phyloP scores from a whole-genome alignment of 1,140 invertebrate species.

The Cydia amplana region DNA sequence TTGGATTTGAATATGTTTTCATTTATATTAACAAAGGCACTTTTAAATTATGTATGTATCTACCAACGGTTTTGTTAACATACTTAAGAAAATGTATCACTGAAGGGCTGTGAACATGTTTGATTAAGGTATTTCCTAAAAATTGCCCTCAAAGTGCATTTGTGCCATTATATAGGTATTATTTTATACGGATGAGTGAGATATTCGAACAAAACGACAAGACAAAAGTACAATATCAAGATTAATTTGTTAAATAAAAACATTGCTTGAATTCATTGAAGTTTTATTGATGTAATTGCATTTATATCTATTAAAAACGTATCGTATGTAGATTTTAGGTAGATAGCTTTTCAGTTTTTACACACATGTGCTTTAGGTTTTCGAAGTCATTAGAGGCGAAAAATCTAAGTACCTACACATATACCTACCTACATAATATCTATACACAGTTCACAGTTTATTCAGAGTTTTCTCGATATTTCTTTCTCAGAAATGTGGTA shows the following conservation, averaged over 20 bases:
- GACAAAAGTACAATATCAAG: slow-evolving; percentile 57
- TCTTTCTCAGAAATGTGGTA: too few species aligned
- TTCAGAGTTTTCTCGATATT: background rate
- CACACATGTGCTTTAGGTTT: too few species aligned
- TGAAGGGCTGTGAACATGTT: background rate
- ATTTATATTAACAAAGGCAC: slow-evolving; percentile 32
- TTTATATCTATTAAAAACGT: background rate
- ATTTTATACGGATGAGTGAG: slow-evolving; percentile 33
- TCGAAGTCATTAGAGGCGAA: too few species aligned
- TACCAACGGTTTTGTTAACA: background rate
- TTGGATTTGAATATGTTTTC: slow-evolving; percentile 38
- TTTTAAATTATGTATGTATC: slow-evolving; percentile 29
- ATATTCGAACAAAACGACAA: slow-evolving; percentile 52
- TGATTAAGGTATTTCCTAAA: slow-evolving; percentile 31
- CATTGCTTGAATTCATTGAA: slow-evolving; percentile 36
- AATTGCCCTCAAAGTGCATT: slow-evolving; percentile 49
- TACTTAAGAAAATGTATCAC: background rate
- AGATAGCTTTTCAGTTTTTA: too few species aligned
- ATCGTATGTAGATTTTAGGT: too few species aligned
- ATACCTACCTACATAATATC: too few species aligned
- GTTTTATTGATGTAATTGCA: slow-evolving; percentile 27
- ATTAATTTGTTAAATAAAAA: slow-evolving; percentile 63
- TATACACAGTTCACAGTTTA: background rate
- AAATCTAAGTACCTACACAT: too few species aligned
- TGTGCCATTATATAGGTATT: slow-evolving; percentile 54